Percentiles rank a stretch among this genome's conserved stretches.
Evolutionary conservation across 2,113 vertebrate genomes (phyloP).

Genomic region (Oryzias woworae): DNA sequence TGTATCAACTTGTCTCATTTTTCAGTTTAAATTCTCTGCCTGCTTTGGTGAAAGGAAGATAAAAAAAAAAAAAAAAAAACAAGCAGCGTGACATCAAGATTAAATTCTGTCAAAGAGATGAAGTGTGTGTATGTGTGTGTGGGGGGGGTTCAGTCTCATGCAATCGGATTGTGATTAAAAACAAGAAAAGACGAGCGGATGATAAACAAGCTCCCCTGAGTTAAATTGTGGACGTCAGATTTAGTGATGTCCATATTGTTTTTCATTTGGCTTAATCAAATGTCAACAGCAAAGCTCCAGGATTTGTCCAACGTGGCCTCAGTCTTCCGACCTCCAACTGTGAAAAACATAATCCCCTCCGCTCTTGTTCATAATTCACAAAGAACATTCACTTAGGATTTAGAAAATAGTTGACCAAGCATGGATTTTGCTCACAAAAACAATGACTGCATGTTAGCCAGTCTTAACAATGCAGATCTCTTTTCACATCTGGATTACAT

Average conservation of each 20-base stretch:
- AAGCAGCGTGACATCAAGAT: slow-evolving; percentile 36
- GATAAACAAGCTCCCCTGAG: slow-evolving; percentile 52
- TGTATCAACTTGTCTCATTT: slow-evolving; percentile 5
- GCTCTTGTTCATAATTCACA: slow-evolving; percentile 51
- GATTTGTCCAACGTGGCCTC: slow-evolving; percentile 47
- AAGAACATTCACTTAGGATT: slow-evolving; percentile 36
- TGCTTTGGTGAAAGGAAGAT: not conserved
- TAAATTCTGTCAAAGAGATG: slow-evolving; percentile 25
- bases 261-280: slow-evolving; percentile 61
- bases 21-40: not conserved
- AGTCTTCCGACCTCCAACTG: slow-evolving; percentile 35
- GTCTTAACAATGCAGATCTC: not conserved
- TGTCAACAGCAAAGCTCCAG: slow-evolving; percentile 43
- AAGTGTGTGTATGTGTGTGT: not conserved
- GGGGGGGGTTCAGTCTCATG: slow-evolving; percentile 6
- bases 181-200: slow-evolving; percentile 27
- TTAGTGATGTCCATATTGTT: slow-evolving; percentile 56
- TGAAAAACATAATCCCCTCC: slow-evolving; percentile 39
- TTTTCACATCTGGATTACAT: not conserved
- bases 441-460: not conserved
- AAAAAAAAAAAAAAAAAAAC: not conserved
- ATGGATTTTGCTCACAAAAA: slow-evolving; percentile 22
- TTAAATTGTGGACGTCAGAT: slow-evolving; percentile 25
- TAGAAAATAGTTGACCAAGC: slow-evolving; percentile 33
- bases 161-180: slow-evolving; percentile 49